Evolutionary conservation across 2,113 vertebrate species (phyloP).

Genomic region (Spilogale gracilis): DNA sequence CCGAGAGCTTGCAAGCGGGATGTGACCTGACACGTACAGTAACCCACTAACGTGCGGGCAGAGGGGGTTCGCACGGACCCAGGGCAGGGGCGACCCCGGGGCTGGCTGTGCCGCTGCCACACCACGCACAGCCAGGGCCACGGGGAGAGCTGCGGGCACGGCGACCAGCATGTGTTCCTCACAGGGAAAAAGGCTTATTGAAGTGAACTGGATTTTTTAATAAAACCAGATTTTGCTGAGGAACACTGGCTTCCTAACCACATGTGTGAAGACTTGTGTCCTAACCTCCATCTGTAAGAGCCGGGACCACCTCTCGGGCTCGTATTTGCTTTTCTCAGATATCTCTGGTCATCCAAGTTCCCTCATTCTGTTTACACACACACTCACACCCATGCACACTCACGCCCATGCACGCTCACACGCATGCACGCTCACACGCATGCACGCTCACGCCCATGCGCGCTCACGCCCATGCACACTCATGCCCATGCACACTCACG

Average conservation of each 20-base stretch:
- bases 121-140: accelerated
- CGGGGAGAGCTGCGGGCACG: accelerated
- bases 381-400: accelerated
- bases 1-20: no score
- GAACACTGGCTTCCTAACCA: accelerated
- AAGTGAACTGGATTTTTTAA: accelerated
- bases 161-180: accelerated
- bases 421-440: accelerated
- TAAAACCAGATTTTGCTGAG: background rate
- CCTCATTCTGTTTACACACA: no score
- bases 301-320: accelerated
- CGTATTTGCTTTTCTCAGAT: background rate
- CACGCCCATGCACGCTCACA: no score
- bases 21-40: accelerated
- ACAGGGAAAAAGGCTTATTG: accelerated
- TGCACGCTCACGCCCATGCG: no score
- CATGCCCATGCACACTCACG: no score
- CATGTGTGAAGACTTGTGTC: accelerated
- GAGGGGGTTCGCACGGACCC: accelerated
- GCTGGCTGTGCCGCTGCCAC: no score
- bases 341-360: no score
- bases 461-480: no score
- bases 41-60: accelerated
- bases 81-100: no score
- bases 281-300: background rate